Evolutionary conservation across 2,113 vertebrate genomes (phyloP).

Genomic region (Sporophila hypoxantha): DNA sequence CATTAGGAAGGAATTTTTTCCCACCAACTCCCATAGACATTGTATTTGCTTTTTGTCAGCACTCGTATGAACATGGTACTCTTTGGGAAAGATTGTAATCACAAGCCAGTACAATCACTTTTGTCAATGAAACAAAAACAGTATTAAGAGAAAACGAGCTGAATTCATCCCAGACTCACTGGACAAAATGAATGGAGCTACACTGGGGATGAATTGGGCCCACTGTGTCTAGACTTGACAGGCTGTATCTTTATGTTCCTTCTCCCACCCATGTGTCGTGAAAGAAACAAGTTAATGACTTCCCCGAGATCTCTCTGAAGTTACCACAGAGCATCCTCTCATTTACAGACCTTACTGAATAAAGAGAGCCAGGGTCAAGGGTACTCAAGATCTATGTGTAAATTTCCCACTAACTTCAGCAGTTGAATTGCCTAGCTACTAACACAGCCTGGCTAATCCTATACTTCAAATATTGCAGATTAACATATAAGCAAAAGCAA

Average conservation of each 20-base stretch:
- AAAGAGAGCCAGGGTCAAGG: not conserved
- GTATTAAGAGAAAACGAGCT: constrained; percentile 35
- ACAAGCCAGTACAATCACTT: constrained; percentile 45
- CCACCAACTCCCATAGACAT: not conserved
- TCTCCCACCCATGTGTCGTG: not conserved
- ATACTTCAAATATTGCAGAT: not conserved
- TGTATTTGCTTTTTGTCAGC: constrained; percentile 49
- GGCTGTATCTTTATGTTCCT: not conserved
- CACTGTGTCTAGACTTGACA: constrained; percentile 14
- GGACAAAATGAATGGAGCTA: constrained; percentile 30
- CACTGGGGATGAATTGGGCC: constrained; percentile 15
- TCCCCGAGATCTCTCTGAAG: not conserved
- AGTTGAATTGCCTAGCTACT: not conserved
- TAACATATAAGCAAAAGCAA: not conserved
- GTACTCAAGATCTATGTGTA: not conserved
- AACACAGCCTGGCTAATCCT: not conserved
- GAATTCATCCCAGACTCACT: constrained; percentile 39
- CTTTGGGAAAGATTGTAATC: constrained; percentile 53
- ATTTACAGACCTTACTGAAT: not conserved
- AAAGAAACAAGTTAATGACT: constrained; percentile 7
- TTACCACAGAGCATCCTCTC: not conserved
- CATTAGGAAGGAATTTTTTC: constrained; percentile 16
- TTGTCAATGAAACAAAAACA: constrained; percentile 44
- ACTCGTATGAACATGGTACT: constrained; percentile 16
- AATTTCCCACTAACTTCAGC: not conserved